Percentiles rank a stretch among this genome's conserved stretches.
Evolutionary conservation across 2,113 vertebrate genomes (phyloP).

Genomic region (Scytalopus superciliaris): DNA sequence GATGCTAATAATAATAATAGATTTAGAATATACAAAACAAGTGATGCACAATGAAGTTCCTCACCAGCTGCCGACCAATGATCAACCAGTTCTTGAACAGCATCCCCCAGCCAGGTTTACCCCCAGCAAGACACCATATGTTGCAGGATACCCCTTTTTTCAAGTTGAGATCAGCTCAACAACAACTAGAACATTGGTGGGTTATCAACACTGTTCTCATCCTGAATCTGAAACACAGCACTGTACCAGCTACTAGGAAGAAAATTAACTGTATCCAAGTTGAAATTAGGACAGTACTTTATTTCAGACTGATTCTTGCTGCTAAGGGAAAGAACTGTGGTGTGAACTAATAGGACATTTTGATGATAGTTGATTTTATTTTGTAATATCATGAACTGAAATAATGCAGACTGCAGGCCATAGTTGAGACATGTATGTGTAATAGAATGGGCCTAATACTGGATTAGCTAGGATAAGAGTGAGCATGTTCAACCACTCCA

Average conservation of each 20-base stretch:
- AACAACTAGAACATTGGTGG: not conserved
- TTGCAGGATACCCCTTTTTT: not conserved
- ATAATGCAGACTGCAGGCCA: not conserved
- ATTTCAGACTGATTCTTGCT: not conserved
- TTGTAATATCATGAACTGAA: not conserved
- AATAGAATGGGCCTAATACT: not conserved
- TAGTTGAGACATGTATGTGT: not conserved
- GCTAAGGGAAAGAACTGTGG: not conserved
- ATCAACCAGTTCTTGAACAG: not conserved
- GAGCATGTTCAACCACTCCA: not conserved
- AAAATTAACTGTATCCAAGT: not conserved
- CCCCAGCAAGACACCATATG: no score
- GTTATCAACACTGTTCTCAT: not conserved
- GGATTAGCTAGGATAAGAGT: not conserved
- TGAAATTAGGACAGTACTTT: not conserved
- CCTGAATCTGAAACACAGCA: not conserved
- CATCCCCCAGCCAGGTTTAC: not conserved
- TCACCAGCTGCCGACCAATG: not conserved
- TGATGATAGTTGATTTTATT: not conserved
- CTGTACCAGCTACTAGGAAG: not conserved
- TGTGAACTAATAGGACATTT: not conserved
- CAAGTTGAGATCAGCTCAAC: not conserved
- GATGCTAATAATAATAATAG: not conserved
- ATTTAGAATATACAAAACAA: not conserved
- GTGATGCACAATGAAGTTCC: not conserved